Base-by-base conservation (phyloP, 2,888 invertebrate genomes). In the Habrosyne pyritoides region DNA sequence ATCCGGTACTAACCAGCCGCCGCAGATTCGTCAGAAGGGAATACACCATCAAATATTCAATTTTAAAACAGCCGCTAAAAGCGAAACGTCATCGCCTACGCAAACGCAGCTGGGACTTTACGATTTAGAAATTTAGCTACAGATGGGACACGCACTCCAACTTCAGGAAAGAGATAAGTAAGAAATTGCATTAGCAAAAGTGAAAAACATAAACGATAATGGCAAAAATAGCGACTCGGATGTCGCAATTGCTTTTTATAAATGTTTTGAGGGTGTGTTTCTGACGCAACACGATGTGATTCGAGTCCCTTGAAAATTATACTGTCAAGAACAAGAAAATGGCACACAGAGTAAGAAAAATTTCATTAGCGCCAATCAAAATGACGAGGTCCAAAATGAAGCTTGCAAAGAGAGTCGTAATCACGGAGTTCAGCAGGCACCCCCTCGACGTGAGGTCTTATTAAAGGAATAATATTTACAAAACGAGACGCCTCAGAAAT, bases 381-480 rank as follows among this genome's bases (percentile, higher is more conserved):
- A 88, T 91, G 92, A 91, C 91, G 91, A 92, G 90, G 89, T 91
- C 87, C 82, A 89, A 91, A 91, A 91, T 90, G 92, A 91, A 92
- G 88, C 87, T 87, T 76, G 86, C 89, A 86, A 87, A 87, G 89
- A 89, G 89, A 91, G 89, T 91, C 91, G 90, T 92, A 92, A 92
- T 91, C 91, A 91, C 91, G 86, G 91, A 91, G 88, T 89, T 87
- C 86, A 87, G 86, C 82, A 84, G 86, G 85, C 85, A 83, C 88
- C 91, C 88, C 90, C 91, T 90, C 89, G 73, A 89, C 92, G 83
- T 91, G 92, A 92, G 91, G 91, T 92, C 91, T 92, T 92, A 92
- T 91, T 92, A 91, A 91, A 91, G 91, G 91, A 92, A 92, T 93
- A 93, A 93, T 93, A 93, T 92, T 92, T 92, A 92, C 91, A 91